Evolutionary conservation across 2,888 invertebrate genomes (phyloP).

Genomic region (Ectemnius lituratus): DNA sequence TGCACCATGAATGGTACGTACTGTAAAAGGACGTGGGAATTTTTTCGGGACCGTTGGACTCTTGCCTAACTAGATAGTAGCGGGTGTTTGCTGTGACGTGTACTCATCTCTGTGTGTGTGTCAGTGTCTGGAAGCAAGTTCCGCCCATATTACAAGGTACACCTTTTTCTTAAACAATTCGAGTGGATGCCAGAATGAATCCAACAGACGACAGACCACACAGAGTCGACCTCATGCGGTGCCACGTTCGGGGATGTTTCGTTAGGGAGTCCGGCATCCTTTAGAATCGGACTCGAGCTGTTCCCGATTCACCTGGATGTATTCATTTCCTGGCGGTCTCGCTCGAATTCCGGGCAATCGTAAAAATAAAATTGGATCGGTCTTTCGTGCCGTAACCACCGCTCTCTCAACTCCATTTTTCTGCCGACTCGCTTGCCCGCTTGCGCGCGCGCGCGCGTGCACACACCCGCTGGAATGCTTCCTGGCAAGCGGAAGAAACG

Average conservation of each 20-base stretch:
- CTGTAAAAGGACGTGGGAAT: slow-evolving; percentile 56
- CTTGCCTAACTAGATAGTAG: slow-evolving; percentile 2
- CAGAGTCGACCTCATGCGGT: slow-evolving; percentile 55
- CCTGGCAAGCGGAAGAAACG: slow-evolving; percentile 3
- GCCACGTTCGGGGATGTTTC: slow-evolving; percentile 29
- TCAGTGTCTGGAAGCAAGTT: slow-evolving; percentile 35
- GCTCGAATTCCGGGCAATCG: slow-evolving; percentile 34
- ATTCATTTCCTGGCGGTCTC: slow-evolving; percentile 22
- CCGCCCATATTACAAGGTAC: slow-evolving; percentile 14
- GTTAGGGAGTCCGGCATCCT: slow-evolving; percentile 21
- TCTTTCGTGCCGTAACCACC: slow-evolving; percentile 11
- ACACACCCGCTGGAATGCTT: slow-evolving; percentile 2
- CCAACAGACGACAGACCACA: slow-evolving; percentile 60
- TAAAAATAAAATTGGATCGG: slow-evolving; percentile 48
- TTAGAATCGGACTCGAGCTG: slow-evolving; percentile 12
- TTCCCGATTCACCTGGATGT: slow-evolving; percentile 1
- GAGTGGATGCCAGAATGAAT: slow-evolving; percentile 54
- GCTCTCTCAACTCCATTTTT: slow-evolving; percentile 31
- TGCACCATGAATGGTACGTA: slow-evolving; percentile 27
- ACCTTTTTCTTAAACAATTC: slow-evolving; percentile 61
- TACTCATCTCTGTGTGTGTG: slow-evolving; percentile 3
- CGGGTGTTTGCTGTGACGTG: slow-evolving; percentile 55
- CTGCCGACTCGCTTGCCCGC: slow-evolving; percentile 14
- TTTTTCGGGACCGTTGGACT: slow-evolving; percentile 37
- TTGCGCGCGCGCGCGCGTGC: no score